Evolutionary conservation across 1,140 invertebrate genomes (phyloP).

Genomic region (Tyrophagus putrescentiae): DNA sequence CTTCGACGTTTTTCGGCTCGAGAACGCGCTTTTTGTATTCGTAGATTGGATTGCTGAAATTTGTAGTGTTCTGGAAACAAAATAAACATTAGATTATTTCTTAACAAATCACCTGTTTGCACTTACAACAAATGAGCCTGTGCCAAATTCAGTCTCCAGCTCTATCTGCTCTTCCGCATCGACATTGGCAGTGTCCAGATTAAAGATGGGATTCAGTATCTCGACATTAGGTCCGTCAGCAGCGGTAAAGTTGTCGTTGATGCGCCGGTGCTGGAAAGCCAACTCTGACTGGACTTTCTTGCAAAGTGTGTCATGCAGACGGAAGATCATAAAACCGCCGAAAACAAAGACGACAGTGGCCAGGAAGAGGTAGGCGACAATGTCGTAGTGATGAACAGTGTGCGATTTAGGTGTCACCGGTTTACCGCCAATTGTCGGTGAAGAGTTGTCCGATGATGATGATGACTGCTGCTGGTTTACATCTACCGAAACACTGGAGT

Average conservation of each 20-base stretch:
- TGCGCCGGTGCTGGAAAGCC: constrained; percentile 57
- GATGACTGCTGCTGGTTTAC: too few relatives aligned
- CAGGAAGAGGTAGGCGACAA: neutral
- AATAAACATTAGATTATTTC: neutral
- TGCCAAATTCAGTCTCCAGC: too few relatives aligned
- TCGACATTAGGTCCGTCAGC: constrained; percentile 41
- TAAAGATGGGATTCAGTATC: constrained; percentile 68
- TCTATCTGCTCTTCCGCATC: constrained; percentile 38
- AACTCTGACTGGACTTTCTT: constrained; percentile 38
- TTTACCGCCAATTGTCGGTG: too few relatives aligned
- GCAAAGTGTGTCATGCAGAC: constrained; percentile 22
- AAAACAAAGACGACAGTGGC: constrained; percentile 12
- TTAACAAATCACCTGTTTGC: constrained; percentile 28
- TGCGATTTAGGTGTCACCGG: too few relatives aligned
- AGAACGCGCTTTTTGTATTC: constrained; percentile 34
- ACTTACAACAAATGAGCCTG: constrained; percentile 45
- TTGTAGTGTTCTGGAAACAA: constrained; percentile 36
- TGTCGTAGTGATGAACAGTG: too few relatives aligned
- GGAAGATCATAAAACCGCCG: constrained; percentile 18
- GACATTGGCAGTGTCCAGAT: constrained; percentile 46
- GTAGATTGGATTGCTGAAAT: constrained; percentile 70
- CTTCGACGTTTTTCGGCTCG: constrained; percentile 17
- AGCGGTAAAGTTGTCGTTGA: constrained; percentile 46
- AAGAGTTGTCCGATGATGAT: too few relatives aligned
- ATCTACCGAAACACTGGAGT: too few relatives aligned